phyloP scores from a whole-genome alignment of 2,888 invertebrate species.

The Harpalus rufipes region DNA sequence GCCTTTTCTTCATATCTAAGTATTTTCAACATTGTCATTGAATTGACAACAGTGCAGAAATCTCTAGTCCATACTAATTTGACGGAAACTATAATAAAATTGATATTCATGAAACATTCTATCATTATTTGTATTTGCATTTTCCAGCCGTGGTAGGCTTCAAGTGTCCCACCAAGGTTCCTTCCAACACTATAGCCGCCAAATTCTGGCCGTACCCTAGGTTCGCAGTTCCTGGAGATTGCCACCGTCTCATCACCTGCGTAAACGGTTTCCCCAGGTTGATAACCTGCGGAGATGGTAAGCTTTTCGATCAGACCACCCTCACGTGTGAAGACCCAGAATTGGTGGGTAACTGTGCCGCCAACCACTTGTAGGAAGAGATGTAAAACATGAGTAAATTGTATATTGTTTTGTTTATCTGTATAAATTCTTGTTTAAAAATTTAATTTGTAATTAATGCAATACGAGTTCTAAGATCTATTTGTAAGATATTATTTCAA shows the following conservation, averaged over 20 bases:
- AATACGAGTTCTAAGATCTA: no score
- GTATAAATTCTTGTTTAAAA: not conserved
- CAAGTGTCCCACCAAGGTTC: conserved; percentile 93
- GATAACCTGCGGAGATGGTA: conserved; percentile 92
- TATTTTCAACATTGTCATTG: no score
- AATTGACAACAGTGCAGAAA: no score
- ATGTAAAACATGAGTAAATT: not conserved
- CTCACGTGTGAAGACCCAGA: conserved; percentile 92
- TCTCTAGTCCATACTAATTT: no score
- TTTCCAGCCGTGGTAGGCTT: conserved; percentile 90
- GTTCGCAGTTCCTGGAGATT: conserved; percentile 92
- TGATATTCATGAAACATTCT: no score
- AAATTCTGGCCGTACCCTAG: conserved; percentile 96
- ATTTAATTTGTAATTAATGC: conserved; percentile 1
- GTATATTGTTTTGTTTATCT: no score
- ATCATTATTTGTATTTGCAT: no score
- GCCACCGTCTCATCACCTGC: conserved; percentile 92
- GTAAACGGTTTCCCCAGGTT: conserved; percentile 93
- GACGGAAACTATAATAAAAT: no score
- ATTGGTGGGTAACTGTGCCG: conserved; percentile 75
- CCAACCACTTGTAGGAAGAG: conserved; percentile 71
- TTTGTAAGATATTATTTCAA: no score
- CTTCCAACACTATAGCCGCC: conserved; percentile 88
- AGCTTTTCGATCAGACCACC: conserved; percentile 90
- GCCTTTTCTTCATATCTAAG: no score